A percentile compares a stretch with the other conserved stretches of the same genome.
These are phyloP conservation scores for Patella depressa DNA, from an alignment of 2,888 invertebrate species.

Conservation along the genomic window DNA sequence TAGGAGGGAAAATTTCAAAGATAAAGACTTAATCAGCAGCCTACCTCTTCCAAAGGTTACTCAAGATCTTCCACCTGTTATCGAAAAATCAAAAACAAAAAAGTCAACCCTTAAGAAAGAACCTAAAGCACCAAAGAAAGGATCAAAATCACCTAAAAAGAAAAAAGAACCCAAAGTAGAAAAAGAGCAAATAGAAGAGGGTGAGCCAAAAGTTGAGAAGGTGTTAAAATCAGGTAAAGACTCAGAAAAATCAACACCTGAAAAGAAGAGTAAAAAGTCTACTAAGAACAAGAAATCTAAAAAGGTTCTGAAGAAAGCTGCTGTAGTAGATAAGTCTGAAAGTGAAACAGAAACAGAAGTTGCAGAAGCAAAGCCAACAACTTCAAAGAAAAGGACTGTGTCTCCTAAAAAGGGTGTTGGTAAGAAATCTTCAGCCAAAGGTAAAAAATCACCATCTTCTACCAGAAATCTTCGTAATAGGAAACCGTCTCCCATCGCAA, in stretches of 20 bases:
- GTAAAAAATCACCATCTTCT: slow-evolving; percentile 26
- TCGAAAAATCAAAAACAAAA: slow-evolving; percentile 20
- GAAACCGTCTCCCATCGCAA: slow-evolving; percentile 25
- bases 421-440: slow-evolving; percentile 21
- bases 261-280: slow-evolving; percentile 28
- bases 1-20: slow-evolving; percentile 27
- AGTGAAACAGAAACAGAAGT: neutral
- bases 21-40: neutral
- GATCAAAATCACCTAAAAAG: slow-evolving; percentile 25
- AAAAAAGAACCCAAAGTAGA: neutral
- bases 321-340: slow-evolving; percentile 11
- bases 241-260: slow-evolving; percentile 17
- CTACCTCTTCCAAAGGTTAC: slow-evolving; percentile 36
- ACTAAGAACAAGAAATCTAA: slow-evolving; percentile 28
- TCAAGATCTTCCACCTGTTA: slow-evolving; percentile 27
- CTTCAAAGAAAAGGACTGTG: slow-evolving; percentile 10
- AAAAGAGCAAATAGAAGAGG: neutral
- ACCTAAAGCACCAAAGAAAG: slow-evolving; percentile 21
- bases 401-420: slow-evolving; percentile 4
- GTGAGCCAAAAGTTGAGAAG: neutral
- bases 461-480: neutral
- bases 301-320: slow-evolving; percentile 17
- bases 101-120: slow-evolving; percentile 32
- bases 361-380: slow-evolving; percentile 2
- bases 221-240: neutral